A percentile compares a stretch with the other conserved stretches of the same genome.
These are phyloP conservation scores for Manis javanica DNA, from an alignment of 2,797 vertebrate species.

Conservation along the genomic window DNA sequence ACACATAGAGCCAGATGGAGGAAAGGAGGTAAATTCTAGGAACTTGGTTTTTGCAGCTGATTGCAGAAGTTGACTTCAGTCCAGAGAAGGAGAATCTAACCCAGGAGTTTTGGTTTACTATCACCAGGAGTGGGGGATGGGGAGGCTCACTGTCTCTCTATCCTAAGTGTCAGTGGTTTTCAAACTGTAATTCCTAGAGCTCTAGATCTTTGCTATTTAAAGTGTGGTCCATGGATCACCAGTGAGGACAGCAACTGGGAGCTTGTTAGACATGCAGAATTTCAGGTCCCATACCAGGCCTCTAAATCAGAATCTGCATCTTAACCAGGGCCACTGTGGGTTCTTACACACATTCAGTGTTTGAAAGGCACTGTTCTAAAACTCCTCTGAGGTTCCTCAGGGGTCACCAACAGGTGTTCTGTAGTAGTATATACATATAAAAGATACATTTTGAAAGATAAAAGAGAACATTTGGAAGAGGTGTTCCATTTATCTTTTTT, in stretches of 20 bases:
- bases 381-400: neutral
- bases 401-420: neutral
- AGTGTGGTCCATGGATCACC: neutral
- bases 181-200: neutral
- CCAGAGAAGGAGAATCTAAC: neutral
- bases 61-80: slow-evolving; percentile 9
- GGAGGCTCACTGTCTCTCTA: neutral
- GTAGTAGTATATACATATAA: neutral
- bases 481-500: neutral
- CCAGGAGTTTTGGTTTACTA: neutral
- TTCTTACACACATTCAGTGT: neutral
- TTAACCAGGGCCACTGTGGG: neutral
- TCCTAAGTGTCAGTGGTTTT: neutral
- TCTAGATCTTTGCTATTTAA: neutral
- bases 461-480: neutral
- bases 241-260: neutral
- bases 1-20: neutral
- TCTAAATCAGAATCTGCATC: neutral
- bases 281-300: neutral
- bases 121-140: neutral
- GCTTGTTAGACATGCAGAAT: neutral
- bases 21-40: neutral
- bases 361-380: neutral
- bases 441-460: too few relatives aligned
- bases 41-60: neutral